Base-by-base conservation (phyloP, 1,140 invertebrate species). In the Maconellicoccus hirsutus region DNA sequence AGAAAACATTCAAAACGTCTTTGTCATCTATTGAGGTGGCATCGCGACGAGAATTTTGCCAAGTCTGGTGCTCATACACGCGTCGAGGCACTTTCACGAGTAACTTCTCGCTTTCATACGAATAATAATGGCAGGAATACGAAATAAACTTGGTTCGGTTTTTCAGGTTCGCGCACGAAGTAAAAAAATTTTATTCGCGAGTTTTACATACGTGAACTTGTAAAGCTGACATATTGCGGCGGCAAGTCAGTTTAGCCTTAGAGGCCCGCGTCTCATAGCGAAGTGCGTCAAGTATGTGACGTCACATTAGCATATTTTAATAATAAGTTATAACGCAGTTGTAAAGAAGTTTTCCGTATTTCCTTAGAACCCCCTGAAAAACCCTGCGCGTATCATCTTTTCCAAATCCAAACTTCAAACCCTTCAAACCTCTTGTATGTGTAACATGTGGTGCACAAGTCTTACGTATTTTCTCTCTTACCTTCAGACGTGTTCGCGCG, bases 301-400 rank as follows among this genome's bases (percentile, higher is more conserved):
- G 61, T 66, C 61, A 66, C 61, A 66, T 66, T 66, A 66, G 61
- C 61, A 66, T 66, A 66, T 66, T 66, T 66, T 66, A 66, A 66
- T 66, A 66, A 66, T 66, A 66, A 66, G 61, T 66, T 66, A 66
- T 66, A 66, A 66, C 61, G 61, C 61, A 66, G 61, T 66, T 66
- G 61, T 66, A 66, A 8, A 66, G 61, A 66, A 66, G 61, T 66
- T 66, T 66, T 66, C 10, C 61, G 22, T 66, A 66, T 66, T 66
- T 66, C 61, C 19, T 25, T 14, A 14, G 25, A 22, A 23, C 8
- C 61, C 25, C 61, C 61, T 23, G 19, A 66, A 25, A 23, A 66
- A 4, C 61, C 61, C 25, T 26, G 3, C 61, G 3, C 52, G 52
- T 66, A 66, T 66, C 61, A 66, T 66, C 61, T 66, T 66, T 66